A percentile compares a stretch with the other conserved stretches of the same genome.
Evolutionary conservation across 2,797 vertebrate genomes (phyloP).

Genomic region (Hylomyscus alleni): DNA sequence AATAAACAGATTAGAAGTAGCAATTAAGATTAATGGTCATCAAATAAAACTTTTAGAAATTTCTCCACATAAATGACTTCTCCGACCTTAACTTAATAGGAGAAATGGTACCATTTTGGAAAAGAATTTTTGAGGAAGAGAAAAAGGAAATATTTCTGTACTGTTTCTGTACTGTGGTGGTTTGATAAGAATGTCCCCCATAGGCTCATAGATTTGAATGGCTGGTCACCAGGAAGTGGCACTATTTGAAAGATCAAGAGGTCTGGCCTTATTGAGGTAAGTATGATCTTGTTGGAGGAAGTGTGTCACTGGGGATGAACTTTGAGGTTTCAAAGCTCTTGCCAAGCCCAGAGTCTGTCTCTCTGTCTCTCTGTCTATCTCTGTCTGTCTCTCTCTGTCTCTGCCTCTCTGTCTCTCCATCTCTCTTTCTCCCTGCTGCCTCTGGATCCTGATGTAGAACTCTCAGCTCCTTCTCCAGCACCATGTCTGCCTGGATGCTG

Average conservation of each 20-base stretch:
- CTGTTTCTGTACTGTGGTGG: not conserved
- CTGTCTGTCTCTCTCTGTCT: not conserved
- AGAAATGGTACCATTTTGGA: slow-evolving; percentile 40
- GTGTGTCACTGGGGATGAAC: not conserved
- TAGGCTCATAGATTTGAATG: not conserved
- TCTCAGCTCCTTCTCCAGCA: not conserved
- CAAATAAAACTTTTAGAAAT: not conserved
- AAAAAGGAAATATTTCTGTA: not conserved
- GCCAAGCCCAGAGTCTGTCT: not conserved
- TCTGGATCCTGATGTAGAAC: not conserved
- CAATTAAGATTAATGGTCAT: not conserved
- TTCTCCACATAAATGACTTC: not conserved
- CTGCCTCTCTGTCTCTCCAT: not conserved
- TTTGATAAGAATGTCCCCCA: not conserved
- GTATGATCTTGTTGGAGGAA: not conserved
- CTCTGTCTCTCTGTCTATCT: not conserved
- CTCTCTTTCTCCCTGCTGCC: not conserved
- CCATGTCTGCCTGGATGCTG: not conserved
- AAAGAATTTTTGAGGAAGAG: slow-evolving; percentile 25
- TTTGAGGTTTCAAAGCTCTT: not conserved
- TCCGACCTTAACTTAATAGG: not conserved
- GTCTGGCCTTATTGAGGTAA: not conserved
- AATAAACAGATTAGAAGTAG: not conserved
- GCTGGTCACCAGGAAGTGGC: too few species aligned
- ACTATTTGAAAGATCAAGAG: not conserved